Evolutionary conservation across 2,888 invertebrate genomes (phyloP).

Genomic region (Lycophotia porphyrea): DNA sequence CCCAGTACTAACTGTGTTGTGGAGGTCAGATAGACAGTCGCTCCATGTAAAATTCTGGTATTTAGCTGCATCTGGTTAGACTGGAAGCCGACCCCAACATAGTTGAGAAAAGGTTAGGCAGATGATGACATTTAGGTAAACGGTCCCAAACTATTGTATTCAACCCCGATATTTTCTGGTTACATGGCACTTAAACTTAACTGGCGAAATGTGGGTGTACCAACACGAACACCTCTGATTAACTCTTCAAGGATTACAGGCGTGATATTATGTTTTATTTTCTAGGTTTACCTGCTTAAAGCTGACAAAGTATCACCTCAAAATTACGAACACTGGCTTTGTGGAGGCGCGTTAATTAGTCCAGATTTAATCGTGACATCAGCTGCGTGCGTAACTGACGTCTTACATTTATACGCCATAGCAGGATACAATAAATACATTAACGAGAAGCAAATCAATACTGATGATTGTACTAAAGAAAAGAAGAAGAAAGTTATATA

Average conservation of each 20-base stretch:
- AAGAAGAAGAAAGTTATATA: constrained; percentile 44
- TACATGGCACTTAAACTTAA: too few species aligned
- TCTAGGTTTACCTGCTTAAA: constrained; percentile 49
- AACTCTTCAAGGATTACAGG: neutral
- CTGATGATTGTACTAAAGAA: constrained; percentile 12
- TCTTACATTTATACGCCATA: constrained; percentile 43
- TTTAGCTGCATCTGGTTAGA: too few species aligned
- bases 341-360: constrained; percentile 46
- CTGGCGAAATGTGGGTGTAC: too few species aligned
- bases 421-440: constrained; percentile 43
- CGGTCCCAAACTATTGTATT: too few species aligned
- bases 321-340: constrained; percentile 39
- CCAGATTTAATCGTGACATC: constrained; percentile 37
- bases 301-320: neutral
- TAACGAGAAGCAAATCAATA: neutral
- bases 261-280: constrained; percentile 1
- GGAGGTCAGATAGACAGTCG: too few species aligned
- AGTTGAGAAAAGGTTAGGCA: too few species aligned
- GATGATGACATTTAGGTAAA: too few species aligned
- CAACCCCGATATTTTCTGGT: too few species aligned
- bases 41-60: too few species aligned
- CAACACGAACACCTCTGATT: neutral
- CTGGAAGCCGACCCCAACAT: too few species aligned
- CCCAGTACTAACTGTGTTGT: too few species aligned
- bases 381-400: constrained; percentile 48